Evolutionary conservation across 2,797 vertebrate species (phyloP).

Genomic region (Malacoctenus gilli): DNA sequence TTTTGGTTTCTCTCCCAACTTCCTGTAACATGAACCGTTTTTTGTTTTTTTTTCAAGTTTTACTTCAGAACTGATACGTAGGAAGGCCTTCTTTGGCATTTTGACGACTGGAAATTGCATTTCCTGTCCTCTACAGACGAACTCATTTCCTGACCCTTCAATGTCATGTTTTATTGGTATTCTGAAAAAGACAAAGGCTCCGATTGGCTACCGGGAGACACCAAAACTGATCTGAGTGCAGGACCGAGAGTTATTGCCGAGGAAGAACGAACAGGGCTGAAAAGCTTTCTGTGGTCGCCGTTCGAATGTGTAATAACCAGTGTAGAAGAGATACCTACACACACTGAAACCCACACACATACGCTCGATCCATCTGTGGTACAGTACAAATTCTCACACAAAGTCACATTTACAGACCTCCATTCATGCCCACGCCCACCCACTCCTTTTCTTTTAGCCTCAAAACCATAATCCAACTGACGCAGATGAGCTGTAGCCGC

Average conservation of each 20-base stretch:
- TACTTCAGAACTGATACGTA: conserved; percentile 33
- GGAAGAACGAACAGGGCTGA: no score
- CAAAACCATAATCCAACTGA: conserved; percentile 38
- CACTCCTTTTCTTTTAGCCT: conserved; percentile 41
- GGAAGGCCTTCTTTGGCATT: conserved; percentile 40
- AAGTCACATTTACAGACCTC: conserved; percentile 53
- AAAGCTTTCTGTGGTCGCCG: no score
- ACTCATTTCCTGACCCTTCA: conserved; percentile 45
- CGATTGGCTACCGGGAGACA: conserved; percentile 21
- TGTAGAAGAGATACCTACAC: conserved; percentile 43
- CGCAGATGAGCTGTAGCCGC: conserved; percentile 67
- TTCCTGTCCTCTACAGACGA: conserved; percentile 33
- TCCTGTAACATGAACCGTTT: no score
- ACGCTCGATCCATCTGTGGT: conserved; percentile 68
- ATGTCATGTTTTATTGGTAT: conserved; percentile 36
- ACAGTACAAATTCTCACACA: conserved; percentile 53
- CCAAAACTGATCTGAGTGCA: conserved; percentile 2
- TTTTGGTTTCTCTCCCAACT: no score
- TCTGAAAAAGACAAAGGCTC: conserved; percentile 20
- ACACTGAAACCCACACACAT: conserved; percentile 51
- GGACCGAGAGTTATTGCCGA: no score
- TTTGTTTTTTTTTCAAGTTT: no score
- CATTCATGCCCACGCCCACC: conserved; percentile 60
- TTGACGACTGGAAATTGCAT: conserved; percentile 50
- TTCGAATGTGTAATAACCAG: conserved; percentile 4